Evolutionary conservation across 1,140 invertebrate genomes (phyloP).

Genomic region (Sinonovacula constricta): DNA sequence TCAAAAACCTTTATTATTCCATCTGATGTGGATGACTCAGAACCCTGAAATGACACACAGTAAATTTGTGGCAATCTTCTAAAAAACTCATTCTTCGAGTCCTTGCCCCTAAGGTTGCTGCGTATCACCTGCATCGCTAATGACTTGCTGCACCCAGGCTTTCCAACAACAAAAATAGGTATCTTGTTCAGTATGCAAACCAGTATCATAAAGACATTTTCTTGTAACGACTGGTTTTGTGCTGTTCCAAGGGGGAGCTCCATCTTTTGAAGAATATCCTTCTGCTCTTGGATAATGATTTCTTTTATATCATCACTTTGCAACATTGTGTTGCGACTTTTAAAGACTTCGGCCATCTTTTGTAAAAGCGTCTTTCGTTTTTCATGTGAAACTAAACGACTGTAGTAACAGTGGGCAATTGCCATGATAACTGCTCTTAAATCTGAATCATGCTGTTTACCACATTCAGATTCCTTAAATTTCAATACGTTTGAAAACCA

Average conservation of each 20-base stretch:
- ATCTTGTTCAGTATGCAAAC: constrained; percentile 69
- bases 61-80: constrained; percentile 62
- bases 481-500: constrained; percentile 56
- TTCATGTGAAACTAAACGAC: no score
- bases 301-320: no score
- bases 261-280: constrained; percentile 48
- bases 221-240: constrained; percentile 65
- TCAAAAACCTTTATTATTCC: constrained; percentile 61
- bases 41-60: constrained; percentile 64
- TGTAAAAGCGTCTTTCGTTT: no score
- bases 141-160: constrained; percentile 74
- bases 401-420: no score
- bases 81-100: constrained; percentile 59
- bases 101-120: constrained; percentile 65
- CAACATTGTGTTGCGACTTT: no score
- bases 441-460: not conserved
- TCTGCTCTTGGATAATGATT: constrained; percentile 48
- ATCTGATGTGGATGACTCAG: constrained; percentile 61
- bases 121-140: constrained; percentile 66
- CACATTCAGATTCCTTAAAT: constrained; percentile 22
- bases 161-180: constrained; percentile 72
- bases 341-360: not conserved
- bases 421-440: no score
- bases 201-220: constrained; percentile 72
- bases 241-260: constrained; percentile 44